A percentile compares a stretch with the other conserved stretches of the same genome.
These are phyloP conservation scores for Leptopilina drosophilae DNA, from an alignment of 2,888 invertebrate genomes.

Conservation along the genomic window DNA sequence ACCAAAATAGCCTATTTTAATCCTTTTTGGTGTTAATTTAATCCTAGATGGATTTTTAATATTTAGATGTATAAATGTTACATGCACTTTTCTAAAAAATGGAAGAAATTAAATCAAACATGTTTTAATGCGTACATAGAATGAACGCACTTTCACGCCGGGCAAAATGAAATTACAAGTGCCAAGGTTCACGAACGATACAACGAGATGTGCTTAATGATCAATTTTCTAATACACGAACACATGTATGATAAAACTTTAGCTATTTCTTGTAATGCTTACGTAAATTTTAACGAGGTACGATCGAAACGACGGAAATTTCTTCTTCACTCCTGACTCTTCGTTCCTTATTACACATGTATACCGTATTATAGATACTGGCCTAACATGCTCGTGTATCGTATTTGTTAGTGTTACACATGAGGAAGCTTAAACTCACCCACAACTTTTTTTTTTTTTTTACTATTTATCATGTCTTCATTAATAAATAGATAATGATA, in stretches of 20 bases:
- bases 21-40: too few species aligned
- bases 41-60: too few species aligned
- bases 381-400: slow-evolving; percentile 13
- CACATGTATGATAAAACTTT: slow-evolving; percentile 14
- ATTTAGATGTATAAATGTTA: too few species aligned
- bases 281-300: slow-evolving; percentile 37
- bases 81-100: slow-evolving; percentile 1
- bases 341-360: slow-evolving; percentile 29
- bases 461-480: background rate
- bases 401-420: slow-evolving; percentile 31
- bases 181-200: slow-evolving; percentile 20
- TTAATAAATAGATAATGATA: background rate
- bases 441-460: background rate
- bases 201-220: slow-evolving; percentile 22
- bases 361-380: slow-evolving; percentile 11
- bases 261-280: slow-evolving; percentile 28
- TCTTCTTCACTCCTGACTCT: slow-evolving; percentile 29
- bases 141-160: slow-evolving; percentile 22
- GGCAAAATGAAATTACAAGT: background rate
- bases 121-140: slow-evolving; percentile 1
- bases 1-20: too few species aligned
- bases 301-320: slow-evolving; percentile 33
- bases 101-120: slow-evolving; percentile 16
- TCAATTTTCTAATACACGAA: slow-evolving; percentile 37
- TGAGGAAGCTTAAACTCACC: slow-evolving; percentile 11